Conservation (phyloP, 1,140 invertebrate species). For the Episyrphus balteatus region DNA sequence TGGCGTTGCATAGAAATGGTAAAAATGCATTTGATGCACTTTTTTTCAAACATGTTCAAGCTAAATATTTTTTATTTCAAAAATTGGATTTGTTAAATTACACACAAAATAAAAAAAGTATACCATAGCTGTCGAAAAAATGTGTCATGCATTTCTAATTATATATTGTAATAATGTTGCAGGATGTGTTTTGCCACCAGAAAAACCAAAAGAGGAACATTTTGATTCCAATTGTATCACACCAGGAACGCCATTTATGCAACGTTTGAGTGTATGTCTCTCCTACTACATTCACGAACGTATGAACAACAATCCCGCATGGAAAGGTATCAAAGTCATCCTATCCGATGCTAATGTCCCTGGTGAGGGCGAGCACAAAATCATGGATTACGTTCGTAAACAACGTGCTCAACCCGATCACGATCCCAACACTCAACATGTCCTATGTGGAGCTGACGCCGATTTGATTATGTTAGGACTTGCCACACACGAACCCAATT, state of each 20-base stretch:
- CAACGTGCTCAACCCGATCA: constrained; percentile 93
- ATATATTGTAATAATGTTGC: neutral
- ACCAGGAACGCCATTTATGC: constrained; percentile 98
- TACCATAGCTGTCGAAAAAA: no score
- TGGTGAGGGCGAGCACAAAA: constrained; percentile 98
- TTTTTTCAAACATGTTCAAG: no score
- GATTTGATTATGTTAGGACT: constrained; percentile 98
- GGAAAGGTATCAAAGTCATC: constrained; percentile 91
- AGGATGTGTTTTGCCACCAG: constrained; percentile 63
- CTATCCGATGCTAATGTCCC: constrained; percentile 97
- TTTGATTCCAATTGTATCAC: constrained; percentile 99
- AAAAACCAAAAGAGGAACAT: constrained; percentile 82
- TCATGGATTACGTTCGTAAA: constrained; percentile 97
- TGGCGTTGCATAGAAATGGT: no score
- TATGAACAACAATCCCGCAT: constrained; percentile 90
- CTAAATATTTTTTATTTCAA: no score
- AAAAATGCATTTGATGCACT: no score
- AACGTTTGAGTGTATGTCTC: constrained; percentile 81
- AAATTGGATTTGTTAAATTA: no score
- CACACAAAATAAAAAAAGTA: no score
- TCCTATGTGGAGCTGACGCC: constrained; percentile 95
- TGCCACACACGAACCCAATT: constrained; percentile 97
- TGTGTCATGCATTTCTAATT: no score
- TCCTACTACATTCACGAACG: constrained; percentile 94
- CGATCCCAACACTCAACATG: constrained; percentile 96